Evolutionary conservation across 2,888 invertebrate species (phyloP), one percentile per base, ranked within the genome.

Genomic region (Epinotia bilunana): DNA sequence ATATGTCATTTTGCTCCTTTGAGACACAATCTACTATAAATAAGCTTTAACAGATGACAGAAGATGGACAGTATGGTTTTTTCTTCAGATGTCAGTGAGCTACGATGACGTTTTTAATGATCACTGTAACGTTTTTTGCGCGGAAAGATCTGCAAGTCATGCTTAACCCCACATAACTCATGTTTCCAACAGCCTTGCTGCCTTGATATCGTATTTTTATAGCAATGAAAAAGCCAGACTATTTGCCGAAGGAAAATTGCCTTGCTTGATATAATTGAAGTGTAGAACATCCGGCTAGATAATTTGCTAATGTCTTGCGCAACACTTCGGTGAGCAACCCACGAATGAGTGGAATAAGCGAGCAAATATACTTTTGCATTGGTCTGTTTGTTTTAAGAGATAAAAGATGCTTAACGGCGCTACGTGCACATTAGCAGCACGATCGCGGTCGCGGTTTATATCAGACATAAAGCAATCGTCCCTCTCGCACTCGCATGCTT

Each of bases 201-300:
- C 53, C 65, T 65, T 65, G 53, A 53, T n/a, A 55, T 11, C 65
- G 11, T 11, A 55, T 11, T 55, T 67, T 18, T 49, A 65, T 60
- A 7, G 16, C 0, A 60, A 16, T 61, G 33, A 67, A 53, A 65
- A 53, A 33, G 67, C 65, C 13, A 33, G 33, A 33, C 33, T 20
- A 57, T 39, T 20, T 39, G 57, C 13, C 16, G 55, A 53, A 39
- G 20, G 57, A 58, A 68, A 68, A 58, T 43, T 68, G 23, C 58
- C 58, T 49, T 20, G 43, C n/a, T 67, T 68, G 13, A 64, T 64
- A 58, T 68, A 68, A 68, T 68, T 68, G 43, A 58, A 57, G 18
- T 43, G 43, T 20, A n/a, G 20, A 20, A n/a, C 43, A 20, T 57
- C 68, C 43, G 57, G 58, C n/a, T 16, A 13, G 4, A 43, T 39